Conservation (phyloP, 2,797 vertebrate genomes). For the Gymnothorax javanicus region DNA sequence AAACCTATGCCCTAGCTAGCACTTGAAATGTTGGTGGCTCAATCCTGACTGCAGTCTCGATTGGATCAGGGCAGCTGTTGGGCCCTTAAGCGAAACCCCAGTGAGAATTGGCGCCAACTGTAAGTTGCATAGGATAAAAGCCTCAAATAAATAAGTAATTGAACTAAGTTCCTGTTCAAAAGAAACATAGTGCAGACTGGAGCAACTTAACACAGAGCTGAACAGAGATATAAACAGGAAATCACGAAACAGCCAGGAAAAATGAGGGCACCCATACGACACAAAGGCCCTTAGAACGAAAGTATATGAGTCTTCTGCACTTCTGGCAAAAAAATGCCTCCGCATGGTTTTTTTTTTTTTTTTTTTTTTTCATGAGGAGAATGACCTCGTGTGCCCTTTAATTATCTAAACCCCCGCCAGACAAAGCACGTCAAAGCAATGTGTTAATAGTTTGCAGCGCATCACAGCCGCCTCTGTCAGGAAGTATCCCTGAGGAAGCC, state of each 20-base stretch:
- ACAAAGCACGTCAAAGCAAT: conserved; percentile 29
- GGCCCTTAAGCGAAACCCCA: too few species aligned
- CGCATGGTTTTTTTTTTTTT: conserved; percentile 45
- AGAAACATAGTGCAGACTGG: background rate
- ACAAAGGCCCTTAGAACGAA: background rate
- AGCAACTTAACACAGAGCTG: background rate
- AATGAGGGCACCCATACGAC: background rate
- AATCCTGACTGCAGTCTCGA: too few species aligned
- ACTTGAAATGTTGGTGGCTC: too few species aligned
- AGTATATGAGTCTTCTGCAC: background rate
- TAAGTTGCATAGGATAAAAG: too few species aligned
- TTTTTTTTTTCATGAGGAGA: conserved; percentile 22
- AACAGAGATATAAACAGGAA: background rate
- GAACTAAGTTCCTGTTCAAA: background rate
- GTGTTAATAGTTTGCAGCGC: conserved; percentile 37
- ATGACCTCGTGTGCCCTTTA: conserved; percentile 42
- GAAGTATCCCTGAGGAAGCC: background rate
- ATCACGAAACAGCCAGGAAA: background rate
- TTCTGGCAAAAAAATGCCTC: conserved; percentile 34
- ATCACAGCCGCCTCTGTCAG: conserved; percentile 14
- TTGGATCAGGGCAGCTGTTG: too few species aligned
- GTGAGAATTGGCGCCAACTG: too few species aligned
- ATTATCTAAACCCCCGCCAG: conserved; percentile 43
- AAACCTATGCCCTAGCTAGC: too few species aligned
- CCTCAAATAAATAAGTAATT: too few species aligned